phyloP scores from a whole-genome alignment of 2,113 vertebrate genomes.

The Gambusia affinis region DNA sequence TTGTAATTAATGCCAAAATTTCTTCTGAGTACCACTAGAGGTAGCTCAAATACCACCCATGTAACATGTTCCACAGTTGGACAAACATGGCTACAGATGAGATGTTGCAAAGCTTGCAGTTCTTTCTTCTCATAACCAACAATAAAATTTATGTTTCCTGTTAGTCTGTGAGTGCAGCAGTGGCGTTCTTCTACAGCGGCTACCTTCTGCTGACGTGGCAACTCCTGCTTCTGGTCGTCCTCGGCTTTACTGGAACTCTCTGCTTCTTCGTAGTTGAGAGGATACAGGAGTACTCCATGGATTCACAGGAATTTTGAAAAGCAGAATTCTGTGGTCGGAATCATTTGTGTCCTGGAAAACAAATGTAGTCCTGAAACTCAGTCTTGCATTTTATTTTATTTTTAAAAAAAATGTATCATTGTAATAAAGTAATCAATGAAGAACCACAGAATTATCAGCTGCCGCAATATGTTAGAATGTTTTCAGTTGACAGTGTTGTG shows the following conservation, averaged over 20 bases:
- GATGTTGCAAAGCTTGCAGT: not conserved
- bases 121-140: not conserved
- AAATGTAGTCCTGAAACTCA: not conserved
- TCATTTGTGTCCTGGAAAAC: conserved; percentile 3
- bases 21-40: not conserved
- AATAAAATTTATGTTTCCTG: not conserved
- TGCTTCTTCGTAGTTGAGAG: conserved; percentile 92
- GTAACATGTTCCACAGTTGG: not conserved
- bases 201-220: conserved; percentile 94
- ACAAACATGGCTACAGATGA: not conserved
- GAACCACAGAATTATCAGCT: not conserved
- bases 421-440: not conserved
- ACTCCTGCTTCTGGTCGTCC: conserved; percentile 90
- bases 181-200: conserved; percentile 97
- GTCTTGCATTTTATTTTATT: not conserved
- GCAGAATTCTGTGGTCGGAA: not conserved
- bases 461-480: not conserved
- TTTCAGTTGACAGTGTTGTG: not conserved
- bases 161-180: conserved; percentile 92
- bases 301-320: conserved; percentile 67
- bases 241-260: conserved; percentile 90
- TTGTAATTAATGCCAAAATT: not conserved
- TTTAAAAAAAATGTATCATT: not conserved
- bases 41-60: not conserved
- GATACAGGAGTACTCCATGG: conserved; percentile 61